These are phyloP conservation scores for Olivierus martensii DNA, from an alignment of 1,140 invertebrate species.

Conservation along the genomic window DNA sequence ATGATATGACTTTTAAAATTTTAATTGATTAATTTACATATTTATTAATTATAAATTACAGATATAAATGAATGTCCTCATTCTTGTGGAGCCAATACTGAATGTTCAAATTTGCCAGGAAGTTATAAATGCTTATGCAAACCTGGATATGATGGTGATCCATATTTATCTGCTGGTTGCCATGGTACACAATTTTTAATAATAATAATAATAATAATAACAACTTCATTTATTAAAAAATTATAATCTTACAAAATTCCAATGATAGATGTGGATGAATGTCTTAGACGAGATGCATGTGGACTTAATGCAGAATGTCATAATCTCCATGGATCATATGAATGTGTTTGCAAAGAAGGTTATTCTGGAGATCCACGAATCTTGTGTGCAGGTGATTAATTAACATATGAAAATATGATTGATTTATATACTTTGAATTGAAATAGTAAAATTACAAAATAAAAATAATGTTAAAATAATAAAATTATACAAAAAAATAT, in stretches of 20 bases:
- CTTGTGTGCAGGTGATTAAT: slow-evolving; percentile 49
- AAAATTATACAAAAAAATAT: no score
- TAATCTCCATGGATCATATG: slow-evolving; percentile 71
- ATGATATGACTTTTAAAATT: background rate
- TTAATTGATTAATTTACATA: background rate
- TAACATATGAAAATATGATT: background rate
- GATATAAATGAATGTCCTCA: slow-evolving; percentile 48
- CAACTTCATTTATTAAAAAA: no score
- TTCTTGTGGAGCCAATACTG: slow-evolving; percentile 19
- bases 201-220: no score
- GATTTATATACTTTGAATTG: no score
- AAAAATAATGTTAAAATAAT: no score
- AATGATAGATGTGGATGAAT: slow-evolving; percentile 32
- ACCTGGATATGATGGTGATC: slow-evolving; percentile 56
- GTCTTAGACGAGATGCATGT: slow-evolving; percentile 43
- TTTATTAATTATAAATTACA: background rate
- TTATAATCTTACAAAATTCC: background rate
- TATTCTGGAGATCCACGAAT: slow-evolving; percentile 69
- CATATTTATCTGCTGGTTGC: slow-evolving; percentile 21
- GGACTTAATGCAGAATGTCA: slow-evolving; percentile 69
- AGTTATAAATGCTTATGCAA: slow-evolving; percentile 68
- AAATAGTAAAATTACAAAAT: no score
- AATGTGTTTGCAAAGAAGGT: slow-evolving; percentile 64
- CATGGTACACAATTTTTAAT: slow-evolving; percentile 10
- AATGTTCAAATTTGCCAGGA: slow-evolving; percentile 60